These are phyloP conservation scores for Oxycera nigricornis DNA, from an alignment of 2,888 invertebrate genomes.

Conservation along the genomic window DNA sequence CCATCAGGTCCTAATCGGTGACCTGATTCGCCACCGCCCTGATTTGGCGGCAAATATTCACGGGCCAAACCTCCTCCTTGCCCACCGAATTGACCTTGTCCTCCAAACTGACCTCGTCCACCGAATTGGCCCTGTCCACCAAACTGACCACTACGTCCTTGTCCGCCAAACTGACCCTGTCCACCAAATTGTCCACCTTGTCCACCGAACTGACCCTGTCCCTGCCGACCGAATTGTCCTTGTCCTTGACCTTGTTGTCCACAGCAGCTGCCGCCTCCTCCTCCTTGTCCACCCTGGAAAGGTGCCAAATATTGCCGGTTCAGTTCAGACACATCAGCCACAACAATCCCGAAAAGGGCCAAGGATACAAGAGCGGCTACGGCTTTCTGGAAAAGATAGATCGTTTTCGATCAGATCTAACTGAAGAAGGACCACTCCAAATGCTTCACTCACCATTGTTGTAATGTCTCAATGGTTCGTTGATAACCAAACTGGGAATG, in stretches of 20 bases:
- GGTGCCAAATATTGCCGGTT: conserved; percentile 1
- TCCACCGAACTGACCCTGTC: neutral
- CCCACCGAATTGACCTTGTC: neutral
- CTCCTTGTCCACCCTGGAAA: neutral
- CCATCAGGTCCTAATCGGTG: neutral
- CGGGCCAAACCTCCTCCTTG: neutral
- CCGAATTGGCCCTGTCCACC: too few relatives aligned
- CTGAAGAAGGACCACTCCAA: neutral
- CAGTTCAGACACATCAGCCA: neutral
- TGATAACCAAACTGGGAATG: neutral
- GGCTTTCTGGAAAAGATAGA: neutral
- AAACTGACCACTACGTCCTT: neutral
- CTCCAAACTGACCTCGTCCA: too few relatives aligned
- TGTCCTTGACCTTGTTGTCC: too few relatives aligned
- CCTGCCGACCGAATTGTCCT: neutral
- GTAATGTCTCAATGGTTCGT: neutral
- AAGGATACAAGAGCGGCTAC: neutral
- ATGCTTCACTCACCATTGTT: neutral
- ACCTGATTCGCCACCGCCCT: neutral
- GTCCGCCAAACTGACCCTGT: neutral
- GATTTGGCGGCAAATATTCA: neutral
- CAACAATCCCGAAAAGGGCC: neutral
- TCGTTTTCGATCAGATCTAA: neutral
- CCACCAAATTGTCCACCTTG: neutral
- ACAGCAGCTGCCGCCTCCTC: neutral